Percentiles rank a stretch among this genome's conserved stretches.
These are phyloP conservation scores for Corbicula japonica DNA, from an alignment of 2,888 invertebrate species.

Conservation along the genomic window DNA sequence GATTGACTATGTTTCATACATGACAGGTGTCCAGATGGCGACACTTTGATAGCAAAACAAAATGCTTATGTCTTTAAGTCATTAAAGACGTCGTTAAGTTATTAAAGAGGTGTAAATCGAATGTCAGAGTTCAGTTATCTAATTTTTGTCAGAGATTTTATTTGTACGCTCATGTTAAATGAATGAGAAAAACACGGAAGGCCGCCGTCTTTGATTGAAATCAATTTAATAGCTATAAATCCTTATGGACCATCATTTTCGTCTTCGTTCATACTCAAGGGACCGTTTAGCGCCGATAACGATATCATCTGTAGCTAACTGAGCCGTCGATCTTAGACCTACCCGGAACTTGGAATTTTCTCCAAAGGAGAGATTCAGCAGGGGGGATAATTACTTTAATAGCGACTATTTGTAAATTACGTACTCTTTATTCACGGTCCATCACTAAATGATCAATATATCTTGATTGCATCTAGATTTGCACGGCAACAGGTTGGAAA, in stretches of 20 bases:
- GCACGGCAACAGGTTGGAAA: slow-evolving; percentile 54
- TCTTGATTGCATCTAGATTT: slow-evolving; percentile 41
- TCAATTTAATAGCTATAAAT: slow-evolving; percentile 63
- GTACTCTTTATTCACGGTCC: slow-evolving; percentile 37
- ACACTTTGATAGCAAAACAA: background rate
- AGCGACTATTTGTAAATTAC: slow-evolving; percentile 53
- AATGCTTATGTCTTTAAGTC: background rate
- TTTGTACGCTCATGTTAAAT: slow-evolving; percentile 53
- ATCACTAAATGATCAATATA: slow-evolving; percentile 46
- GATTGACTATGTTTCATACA: background rate
- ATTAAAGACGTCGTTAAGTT: slow-evolving; percentile 7
- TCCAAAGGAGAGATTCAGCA: slow-evolving; percentile 42
- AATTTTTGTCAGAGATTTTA: slow-evolving; percentile 40
- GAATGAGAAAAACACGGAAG: slow-evolving; percentile 55
- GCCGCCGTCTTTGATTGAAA: slow-evolving; percentile 23
- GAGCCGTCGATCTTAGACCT: slow-evolving; percentile 40
- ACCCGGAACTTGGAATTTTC: slow-evolving; percentile 39
- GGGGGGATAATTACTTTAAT: slow-evolving; percentile 59
- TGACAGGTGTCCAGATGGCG: background rate
- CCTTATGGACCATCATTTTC: slow-evolving; percentile 53
- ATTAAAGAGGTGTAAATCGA: slow-evolving; percentile 54
- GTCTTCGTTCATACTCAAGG: slow-evolving; percentile 43
- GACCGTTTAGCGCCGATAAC: slow-evolving; percentile 63
- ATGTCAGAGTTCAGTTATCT: slow-evolving; percentile 32
- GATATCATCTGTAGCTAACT: slow-evolving; percentile 48